These are phyloP conservation scores for Rhinoraja longicauda DNA, from an alignment of 2,797 vertebrate species.

Conservation along the genomic window DNA sequence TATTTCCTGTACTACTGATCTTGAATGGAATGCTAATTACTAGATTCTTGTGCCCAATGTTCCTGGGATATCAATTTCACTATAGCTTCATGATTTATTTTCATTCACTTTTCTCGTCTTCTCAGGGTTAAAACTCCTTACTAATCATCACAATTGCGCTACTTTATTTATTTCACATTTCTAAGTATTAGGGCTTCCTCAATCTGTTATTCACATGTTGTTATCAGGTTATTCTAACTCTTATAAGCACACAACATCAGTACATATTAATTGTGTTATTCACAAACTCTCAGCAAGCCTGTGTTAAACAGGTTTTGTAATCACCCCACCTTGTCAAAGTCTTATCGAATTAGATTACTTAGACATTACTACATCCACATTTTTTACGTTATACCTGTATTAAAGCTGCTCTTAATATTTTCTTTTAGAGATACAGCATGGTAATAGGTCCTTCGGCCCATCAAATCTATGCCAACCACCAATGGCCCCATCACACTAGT, in stretches of 20 bases:
- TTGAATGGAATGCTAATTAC: neutral
- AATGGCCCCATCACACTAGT: too few species aligned
- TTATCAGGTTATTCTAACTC: neutral
- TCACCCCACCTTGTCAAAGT: neutral
- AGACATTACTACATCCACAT: neutral
- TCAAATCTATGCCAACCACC: too few species aligned
- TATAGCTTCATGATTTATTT: neutral
- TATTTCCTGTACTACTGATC: slow-evolving; percentile 46
- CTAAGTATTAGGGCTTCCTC: neutral
- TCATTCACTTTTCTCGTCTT: neutral
- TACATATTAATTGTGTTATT: neutral
- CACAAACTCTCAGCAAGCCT: neutral
- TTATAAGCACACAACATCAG: neutral
- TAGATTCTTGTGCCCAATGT: neutral
- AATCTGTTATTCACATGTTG: neutral
- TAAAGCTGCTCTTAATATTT: neutral
- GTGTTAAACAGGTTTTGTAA: neutral
- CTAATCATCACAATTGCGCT: neutral
- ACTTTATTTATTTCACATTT: neutral
- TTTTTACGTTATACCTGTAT: neutral
- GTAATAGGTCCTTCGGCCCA: too few species aligned
- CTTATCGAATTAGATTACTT: neutral
- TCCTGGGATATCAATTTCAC: neutral
- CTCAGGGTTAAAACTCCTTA: neutral
- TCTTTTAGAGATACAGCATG: too few species aligned